A percentile compares a stretch with the other conserved stretches of the same genome.
Evolutionary conservation across 2,113 vertebrate genomes (phyloP).

Genomic region (Gopherus evgoodei): DNA sequence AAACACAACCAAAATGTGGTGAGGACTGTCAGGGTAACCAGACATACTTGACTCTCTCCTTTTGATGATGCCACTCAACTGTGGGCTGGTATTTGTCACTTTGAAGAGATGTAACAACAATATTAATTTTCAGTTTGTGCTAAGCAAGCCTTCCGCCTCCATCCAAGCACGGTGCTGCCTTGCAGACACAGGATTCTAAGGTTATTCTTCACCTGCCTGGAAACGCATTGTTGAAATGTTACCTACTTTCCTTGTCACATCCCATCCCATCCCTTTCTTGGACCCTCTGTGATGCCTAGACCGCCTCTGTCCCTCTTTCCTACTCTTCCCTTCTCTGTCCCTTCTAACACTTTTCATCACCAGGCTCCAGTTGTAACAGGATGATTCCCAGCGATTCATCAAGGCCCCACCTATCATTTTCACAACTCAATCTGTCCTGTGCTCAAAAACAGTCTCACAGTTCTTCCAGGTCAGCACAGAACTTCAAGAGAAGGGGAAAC

Average conservation of each 20-base stretch:
- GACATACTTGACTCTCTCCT: neutral
- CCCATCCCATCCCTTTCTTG: neutral
- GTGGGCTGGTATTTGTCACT: neutral
- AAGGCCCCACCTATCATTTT: neutral
- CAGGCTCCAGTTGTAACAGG: too few relatives aligned
- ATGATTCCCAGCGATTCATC: neutral
- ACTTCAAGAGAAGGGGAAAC: neutral
- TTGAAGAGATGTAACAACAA: fast-evolving
- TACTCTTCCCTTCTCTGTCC: neutral
- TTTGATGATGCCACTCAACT: conserved; percentile 9
- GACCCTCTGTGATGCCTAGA: neutral
- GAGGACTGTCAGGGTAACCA: neutral
- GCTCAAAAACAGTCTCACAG: too few relatives aligned
- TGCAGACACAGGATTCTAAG: neutral
- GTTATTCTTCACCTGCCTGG: neutral
- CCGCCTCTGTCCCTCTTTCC: neutral
- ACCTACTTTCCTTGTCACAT: neutral
- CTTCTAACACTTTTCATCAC: neutral
- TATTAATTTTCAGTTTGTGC: neutral
- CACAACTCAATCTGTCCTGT: neutral
- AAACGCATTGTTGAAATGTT: neutral
- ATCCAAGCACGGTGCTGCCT: neutral
- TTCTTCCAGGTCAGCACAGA: neutral
- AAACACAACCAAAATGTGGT: neutral
- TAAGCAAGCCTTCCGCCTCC: fast-evolving